A percentile compares a stretch with the other conserved stretches of the same genome.
Conservation (phyloP, 2,888 invertebrate species). For the Hylaea fasciaria region DNA sequence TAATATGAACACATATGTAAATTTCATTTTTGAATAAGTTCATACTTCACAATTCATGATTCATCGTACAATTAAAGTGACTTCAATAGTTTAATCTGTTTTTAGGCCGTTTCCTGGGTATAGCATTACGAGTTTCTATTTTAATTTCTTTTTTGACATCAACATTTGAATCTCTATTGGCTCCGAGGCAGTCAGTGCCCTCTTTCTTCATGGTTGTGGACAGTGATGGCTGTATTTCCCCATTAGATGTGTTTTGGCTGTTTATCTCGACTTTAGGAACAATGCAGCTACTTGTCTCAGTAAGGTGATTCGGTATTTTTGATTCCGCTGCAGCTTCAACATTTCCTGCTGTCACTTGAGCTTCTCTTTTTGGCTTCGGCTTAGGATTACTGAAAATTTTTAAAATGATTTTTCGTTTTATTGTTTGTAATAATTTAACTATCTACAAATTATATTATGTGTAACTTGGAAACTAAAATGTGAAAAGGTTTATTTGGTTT, state of each 20-base stretch:
- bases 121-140: constrained; percentile 6
- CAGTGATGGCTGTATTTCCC: not conserved
- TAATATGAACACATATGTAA: constrained; percentile 54
- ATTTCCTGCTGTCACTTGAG: not conserved
- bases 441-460: too few relatives aligned
- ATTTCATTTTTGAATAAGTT: too few relatives aligned
- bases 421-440: too few relatives aligned
- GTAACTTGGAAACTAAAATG: too few relatives aligned
- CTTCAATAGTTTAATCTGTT: constrained; percentile 41
- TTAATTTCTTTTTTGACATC: constrained; percentile 8
- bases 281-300: not conserved
- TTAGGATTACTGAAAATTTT: constrained; percentile 17
- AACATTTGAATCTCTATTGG: not conserved
- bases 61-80: too few relatives aligned
- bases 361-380: not conserved
- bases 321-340: not conserved
- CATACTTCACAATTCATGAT: too few relatives aligned
- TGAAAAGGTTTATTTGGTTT: too few relatives aligned
- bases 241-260: constrained; percentile 8
- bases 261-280: constrained; percentile 8
- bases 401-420: not conserved
- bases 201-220: constrained; percentile 2
- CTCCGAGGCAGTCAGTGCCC: not conserved
- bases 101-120: constrained; percentile 40
- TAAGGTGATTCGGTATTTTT: not conserved